Percentiles rank a stretch among this genome's conserved stretches.
phyloP scores from a whole-genome alignment of 2,888 invertebrate genomes.

The Spisula solida region DNA sequence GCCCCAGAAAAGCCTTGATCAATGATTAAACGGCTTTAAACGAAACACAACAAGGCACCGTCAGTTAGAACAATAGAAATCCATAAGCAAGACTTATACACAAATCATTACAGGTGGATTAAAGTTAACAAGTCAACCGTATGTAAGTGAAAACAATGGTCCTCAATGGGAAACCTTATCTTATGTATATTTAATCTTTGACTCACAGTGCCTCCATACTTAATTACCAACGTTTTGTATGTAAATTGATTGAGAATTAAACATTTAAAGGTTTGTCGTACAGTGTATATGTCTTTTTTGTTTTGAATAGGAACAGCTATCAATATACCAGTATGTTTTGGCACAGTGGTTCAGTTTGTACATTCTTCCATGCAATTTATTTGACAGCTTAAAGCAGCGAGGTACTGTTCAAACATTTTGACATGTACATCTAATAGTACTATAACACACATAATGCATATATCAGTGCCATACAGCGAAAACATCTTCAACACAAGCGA shows the following conservation, averaged over 20 bases:
- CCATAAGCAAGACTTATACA: constrained; percentile 14
- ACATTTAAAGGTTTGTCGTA: constrained; percentile 20
- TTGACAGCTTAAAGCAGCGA: neutral
- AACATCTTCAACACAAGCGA: neutral
- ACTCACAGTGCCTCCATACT: neutral
- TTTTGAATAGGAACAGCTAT: neutral
- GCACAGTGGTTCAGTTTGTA: neutral
- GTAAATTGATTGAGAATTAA: constrained; percentile 22
- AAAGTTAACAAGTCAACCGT: constrained; percentile 34
- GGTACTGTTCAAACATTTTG: neutral
- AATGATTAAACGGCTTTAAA: neutral
- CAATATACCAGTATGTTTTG: neutral
- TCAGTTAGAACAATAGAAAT: constrained; percentile 60
- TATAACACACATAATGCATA: neutral
- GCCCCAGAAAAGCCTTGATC: neutral
- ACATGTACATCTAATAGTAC: neutral
- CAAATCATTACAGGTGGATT: constrained; percentile 24
- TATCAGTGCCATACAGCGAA: neutral
- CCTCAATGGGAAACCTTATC: neutral
- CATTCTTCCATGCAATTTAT: constrained; percentile 18
- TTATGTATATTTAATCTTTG: neutral
- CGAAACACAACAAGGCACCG: constrained; percentile 67
- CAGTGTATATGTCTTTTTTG: neutral
- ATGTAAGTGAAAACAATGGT: constrained; percentile 3
- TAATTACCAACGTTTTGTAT: constrained; percentile 20